A percentile compares a stretch with the other conserved stretches of the same genome.
Conservation (phyloP, 2,888 invertebrate genomes). For the Cacoxenus indagator region DNA sequence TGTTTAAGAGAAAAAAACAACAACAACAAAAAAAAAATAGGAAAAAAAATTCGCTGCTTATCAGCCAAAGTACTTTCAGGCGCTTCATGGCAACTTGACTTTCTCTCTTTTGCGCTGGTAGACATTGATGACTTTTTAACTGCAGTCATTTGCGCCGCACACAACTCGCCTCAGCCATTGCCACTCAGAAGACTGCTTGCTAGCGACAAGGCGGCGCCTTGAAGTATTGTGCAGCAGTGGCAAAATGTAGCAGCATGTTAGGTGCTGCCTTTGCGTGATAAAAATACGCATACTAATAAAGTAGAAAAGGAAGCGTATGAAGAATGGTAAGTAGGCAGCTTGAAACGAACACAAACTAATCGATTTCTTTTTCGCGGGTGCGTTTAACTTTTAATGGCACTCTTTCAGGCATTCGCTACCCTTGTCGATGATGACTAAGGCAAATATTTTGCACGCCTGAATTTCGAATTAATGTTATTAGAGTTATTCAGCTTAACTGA, state of each 20-base stretch:
- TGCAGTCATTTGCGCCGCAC: constrained; percentile 61
- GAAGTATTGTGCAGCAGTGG: constrained; percentile 39
- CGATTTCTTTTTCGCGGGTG: constrained; percentile 51
- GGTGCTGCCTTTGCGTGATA: constrained; percentile 61
- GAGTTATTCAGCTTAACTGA: neutral
- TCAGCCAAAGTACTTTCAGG: constrained; percentile 25
- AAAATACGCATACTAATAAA: constrained; percentile 31
- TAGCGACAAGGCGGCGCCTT: too few species aligned
- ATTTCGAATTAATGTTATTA: constrained; percentile 50
- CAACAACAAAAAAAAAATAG: constrained; percentile 7
- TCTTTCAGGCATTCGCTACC: constrained; percentile 38
- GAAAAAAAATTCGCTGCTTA: constrained; percentile 23
- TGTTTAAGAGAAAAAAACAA: constrained; percentile 9
- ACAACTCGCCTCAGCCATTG: constrained; percentile 3
- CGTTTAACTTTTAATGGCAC: constrained; percentile 42
- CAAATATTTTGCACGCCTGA: neutral
- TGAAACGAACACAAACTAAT: constrained; percentile 45
- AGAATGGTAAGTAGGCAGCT: constrained; percentile 15
- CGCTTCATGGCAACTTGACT: constrained; percentile 49
- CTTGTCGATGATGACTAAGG: neutral
- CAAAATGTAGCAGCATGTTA: constrained; percentile 39
- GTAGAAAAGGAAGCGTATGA: constrained; percentile 33
- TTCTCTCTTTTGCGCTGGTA: constrained; percentile 45
- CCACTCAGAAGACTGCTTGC: neutral
- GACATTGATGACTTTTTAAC: constrained; percentile 69